These are phyloP conservation scores for Phrynosoma blainvillii DNA, from an alignment of 2,113 vertebrate species.

Conservation along the genomic window DNA sequence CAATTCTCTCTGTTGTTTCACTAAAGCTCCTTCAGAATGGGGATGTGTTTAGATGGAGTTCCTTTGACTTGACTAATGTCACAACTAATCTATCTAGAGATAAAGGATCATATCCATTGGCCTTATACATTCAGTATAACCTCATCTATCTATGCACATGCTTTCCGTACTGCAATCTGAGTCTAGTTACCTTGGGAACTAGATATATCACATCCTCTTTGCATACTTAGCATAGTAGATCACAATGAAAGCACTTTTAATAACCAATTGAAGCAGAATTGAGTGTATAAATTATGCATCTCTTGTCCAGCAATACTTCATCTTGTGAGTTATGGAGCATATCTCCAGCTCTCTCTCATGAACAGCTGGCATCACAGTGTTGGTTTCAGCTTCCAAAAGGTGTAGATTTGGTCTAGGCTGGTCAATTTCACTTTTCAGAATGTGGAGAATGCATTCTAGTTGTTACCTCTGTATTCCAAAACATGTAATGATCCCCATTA, in stretches of 20 bases:
- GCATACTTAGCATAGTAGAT: slow-evolving; percentile 69
- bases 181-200: slow-evolving; percentile 77
- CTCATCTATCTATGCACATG: slow-evolving; percentile 3
- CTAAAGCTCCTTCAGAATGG: too few relatives aligned
- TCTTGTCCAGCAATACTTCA: slow-evolving; percentile 38
- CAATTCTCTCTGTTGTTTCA: too few relatives aligned
- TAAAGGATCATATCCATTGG: background rate
- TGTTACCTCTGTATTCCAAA: background rate
- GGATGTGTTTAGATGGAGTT: too few relatives aligned
- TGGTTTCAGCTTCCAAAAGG: background rate
- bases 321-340: slow-evolving; percentile 71
- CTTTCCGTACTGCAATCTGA: slow-evolving; percentile 25
- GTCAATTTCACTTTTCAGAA: background rate
- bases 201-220: slow-evolving; percentile 71
- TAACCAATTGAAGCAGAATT: slow-evolving; percentile 82
- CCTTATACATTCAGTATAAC: background rate
- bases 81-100: background rate
- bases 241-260: slow-evolving; percentile 78
- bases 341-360: background rate
- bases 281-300: slow-evolving; percentile 80
- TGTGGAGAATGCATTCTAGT: background rate
- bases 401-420: background rate
- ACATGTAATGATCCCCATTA: background rate
- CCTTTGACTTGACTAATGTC: too few relatives aligned
- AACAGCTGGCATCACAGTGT: background rate